Evolutionary conservation across 2,797 vertebrate species (phyloP), one percentile per base, ranked within the genome.

Genomic region (Avahi laniger): DNA sequence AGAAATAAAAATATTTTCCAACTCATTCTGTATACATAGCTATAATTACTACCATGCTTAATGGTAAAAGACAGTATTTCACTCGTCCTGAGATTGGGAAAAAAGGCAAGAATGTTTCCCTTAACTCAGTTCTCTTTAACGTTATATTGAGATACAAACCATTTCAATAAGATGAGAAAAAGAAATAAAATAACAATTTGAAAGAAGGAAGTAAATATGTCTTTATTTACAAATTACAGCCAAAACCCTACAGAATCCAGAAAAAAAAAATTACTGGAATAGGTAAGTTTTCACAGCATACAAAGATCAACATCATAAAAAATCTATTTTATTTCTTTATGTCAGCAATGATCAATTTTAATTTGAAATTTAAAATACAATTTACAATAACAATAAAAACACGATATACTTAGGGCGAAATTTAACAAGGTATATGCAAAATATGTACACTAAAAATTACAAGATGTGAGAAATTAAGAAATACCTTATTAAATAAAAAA

Each of bases 21-120:
- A 80, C 13, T 70, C 4, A 24, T 78, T 86, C 43, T 63, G 2
- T 8, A 41, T 4, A 73, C 26, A 28, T 3, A 52, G 33, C 5
- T 69, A 3, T 38, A 12, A 0, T 43, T 35, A 57, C 14, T 48
- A 5, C 22, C 6, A 52, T 1, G 20, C 7, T 50, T 8, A 35
- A 59, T 41, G 52, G 38, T 33, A 79, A 86, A 59, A 48, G 5
- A 33, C 33, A 17, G 5, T 48, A 57, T 48, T 52, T 33, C 24
- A 5, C 2, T 1, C 41, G 1, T 6, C 22, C 22, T 26, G 20
- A 59, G 15, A 38, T 5, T 70, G n/a, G 12, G 2, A 17, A 46
- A 38, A 50, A 20, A 11, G 6, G 26, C 33, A 70, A 35, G 18
- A 5, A 28, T 10, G 10, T 24, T 57, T 43, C 6, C 11, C n/a